A percentile compares a stretch with the other conserved stretches of the same genome.
Evolutionary conservation across 2,113 vertebrate species (phyloP).

Genomic region (Emydura subglobosa): DNA sequence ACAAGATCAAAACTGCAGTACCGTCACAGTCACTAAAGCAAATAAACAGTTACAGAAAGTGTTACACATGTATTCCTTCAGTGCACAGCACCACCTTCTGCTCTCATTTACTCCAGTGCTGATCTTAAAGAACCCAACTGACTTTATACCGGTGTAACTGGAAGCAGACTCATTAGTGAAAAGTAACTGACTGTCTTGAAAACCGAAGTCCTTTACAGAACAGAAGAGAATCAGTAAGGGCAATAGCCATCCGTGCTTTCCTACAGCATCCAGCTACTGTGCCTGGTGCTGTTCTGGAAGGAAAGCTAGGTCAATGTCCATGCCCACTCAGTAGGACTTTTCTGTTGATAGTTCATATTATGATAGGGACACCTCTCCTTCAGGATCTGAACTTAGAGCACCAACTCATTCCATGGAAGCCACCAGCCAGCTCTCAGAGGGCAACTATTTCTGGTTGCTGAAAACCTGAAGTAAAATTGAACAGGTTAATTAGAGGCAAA

Average conservation of each 20-base stretch:
- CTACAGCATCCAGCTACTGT: neutral
- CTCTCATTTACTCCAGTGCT: neutral
- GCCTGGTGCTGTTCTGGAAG: neutral
- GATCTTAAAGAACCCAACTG: neutral
- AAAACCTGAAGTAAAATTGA: constrained; percentile 19
- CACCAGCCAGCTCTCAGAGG: constrained; percentile 32
- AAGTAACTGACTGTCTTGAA: neutral
- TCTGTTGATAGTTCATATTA: neutral
- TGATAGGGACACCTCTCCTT: neutral
- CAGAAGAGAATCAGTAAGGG: neutral
- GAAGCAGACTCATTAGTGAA: neutral
- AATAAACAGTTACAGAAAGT: neutral
- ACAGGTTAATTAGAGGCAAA: neutral
- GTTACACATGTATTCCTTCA: neutral
- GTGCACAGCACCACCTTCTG: neutral
- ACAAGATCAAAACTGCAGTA: neutral
- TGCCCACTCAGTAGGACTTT: neutral
- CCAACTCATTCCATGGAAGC: constrained; percentile 14
- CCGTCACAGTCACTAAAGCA: neutral
- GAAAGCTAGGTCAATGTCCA: neutral
- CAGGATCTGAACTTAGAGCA: constrained; percentile 1
- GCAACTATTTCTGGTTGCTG: constrained; percentile 31
- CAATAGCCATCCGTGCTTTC: neutral
- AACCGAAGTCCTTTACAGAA: neutral
- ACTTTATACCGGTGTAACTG: neutral